phyloP scores from a whole-genome alignment of 2,888 invertebrate species.

The Apocheima hispidaria region DNA sequence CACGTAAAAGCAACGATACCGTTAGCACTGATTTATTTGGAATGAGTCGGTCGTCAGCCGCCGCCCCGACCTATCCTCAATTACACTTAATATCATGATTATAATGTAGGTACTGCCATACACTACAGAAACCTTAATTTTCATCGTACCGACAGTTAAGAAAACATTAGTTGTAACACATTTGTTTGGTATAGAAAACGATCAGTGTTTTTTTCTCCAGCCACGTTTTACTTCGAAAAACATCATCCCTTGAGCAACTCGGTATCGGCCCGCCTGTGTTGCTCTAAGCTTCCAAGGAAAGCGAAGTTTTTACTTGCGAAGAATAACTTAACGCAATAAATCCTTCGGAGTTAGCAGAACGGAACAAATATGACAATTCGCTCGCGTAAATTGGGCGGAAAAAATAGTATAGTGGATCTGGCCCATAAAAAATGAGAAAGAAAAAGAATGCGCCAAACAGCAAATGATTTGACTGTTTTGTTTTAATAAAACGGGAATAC shows the following conservation, averaged over 20 bases:
- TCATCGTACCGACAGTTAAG: neutral
- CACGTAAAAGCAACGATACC: no score
- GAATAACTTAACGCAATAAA: slow-evolving; percentile 38
- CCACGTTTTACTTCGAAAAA: slow-evolving; percentile 14
- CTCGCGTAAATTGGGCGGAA: slow-evolving; percentile 36
- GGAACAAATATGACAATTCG: slow-evolving; percentile 41
- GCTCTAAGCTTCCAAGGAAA: slow-evolving; percentile 19
- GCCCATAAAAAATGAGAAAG: neutral
- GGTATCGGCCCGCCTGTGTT: no score
- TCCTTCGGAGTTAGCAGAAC: slow-evolving; percentile 35
- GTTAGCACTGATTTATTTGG: no score
- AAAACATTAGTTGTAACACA: neutral
- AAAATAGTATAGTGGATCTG: slow-evolving; percentile 21
- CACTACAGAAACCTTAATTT: neutral
- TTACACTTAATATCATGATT: no score
- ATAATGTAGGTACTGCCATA: no score
- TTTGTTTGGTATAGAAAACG: neutral
- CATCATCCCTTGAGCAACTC: slow-evolving; percentile 23
- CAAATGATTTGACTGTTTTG: neutral
- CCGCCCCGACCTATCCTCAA: no score
- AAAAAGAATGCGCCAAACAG: neutral
- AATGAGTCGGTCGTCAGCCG: no score
- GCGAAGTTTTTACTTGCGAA: slow-evolving; percentile 26
- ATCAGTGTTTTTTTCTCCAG: slow-evolving; percentile 5
- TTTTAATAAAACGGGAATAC: no score